Conservation (phyloP, 2,113 vertebrate species). For the Lophura nycthemera region DNA sequence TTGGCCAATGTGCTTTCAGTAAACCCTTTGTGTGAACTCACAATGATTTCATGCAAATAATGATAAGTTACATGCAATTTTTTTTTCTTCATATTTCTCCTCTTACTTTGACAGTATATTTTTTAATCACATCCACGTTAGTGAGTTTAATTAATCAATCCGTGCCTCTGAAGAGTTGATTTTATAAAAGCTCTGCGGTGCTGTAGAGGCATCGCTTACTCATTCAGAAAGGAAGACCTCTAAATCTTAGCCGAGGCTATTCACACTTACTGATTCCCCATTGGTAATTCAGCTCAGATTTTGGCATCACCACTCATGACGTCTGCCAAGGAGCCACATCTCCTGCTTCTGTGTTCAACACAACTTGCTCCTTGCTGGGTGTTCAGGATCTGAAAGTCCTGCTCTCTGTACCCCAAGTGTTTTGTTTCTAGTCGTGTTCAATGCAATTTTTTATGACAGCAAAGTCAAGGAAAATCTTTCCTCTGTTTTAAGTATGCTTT, state of each 20-base stretch:
- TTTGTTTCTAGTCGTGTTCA: constrained; percentile 61
- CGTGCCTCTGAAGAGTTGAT: constrained; percentile 27
- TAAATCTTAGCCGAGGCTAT: constrained; percentile 53
- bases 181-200: constrained; percentile 37
- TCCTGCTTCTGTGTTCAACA: constrained; percentile 64
- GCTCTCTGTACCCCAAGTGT: constrained; percentile 50
- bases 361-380: constrained; percentile 69
- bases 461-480: constrained; percentile 49
- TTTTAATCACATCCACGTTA: constrained; percentile 54
- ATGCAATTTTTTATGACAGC: constrained; percentile 52
- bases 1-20: not conserved
- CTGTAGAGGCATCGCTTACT: constrained; percentile 7
- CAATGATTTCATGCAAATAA: constrained; percentile 49
- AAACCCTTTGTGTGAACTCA: constrained; percentile 51
- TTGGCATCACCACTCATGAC: constrained; percentile 41
- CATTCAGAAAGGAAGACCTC: constrained; percentile 57
- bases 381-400: constrained; percentile 61
- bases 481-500: constrained; percentile 12
- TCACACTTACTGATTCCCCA: constrained; percentile 50
- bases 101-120: constrained; percentile 37
- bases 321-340: constrained; percentile 70
- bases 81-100: constrained; percentile 46
- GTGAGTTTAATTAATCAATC: constrained; percentile 62
- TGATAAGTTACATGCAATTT: constrained; percentile 33
- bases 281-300: constrained; percentile 58